Conservation (phyloP, 2,113 vertebrate genomes). For the Toxotes jaculatrix region DNA sequence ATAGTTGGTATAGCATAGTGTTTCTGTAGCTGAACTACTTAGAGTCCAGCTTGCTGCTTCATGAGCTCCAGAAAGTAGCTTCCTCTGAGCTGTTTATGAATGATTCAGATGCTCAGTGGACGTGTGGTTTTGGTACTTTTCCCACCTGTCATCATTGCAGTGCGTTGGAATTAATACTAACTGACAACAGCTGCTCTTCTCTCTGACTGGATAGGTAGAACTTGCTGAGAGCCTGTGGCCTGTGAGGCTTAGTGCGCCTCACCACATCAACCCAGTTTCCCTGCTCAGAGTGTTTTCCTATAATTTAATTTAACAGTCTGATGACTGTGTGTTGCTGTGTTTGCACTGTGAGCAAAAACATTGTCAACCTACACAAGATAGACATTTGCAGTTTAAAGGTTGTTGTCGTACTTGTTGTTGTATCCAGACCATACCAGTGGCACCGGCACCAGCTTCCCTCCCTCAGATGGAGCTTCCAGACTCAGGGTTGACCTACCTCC, state of each 20-base stretch:
- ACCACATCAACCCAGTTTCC: background rate
- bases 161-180: background rate
- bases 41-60: too few relatives aligned
- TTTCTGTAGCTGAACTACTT: too few relatives aligned
- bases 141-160: background rate
- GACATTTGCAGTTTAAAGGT: background rate
- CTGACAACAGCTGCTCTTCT: background rate
- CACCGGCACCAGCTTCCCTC: slow-evolving; percentile 74
- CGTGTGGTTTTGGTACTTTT: background rate
- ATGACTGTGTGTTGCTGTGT: background rate
- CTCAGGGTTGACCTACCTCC: slow-evolving; percentile 89
- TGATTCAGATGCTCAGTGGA: too few relatives aligned
- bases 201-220: too few relatives aligned
- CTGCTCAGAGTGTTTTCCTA: background rate
- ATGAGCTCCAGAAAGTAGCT: too few relatives aligned
- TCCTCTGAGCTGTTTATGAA: too few relatives aligned
- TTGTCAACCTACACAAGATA: background rate
- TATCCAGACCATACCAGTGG: slow-evolving; percentile 85
- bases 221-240: too few relatives aligned
- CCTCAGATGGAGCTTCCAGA: slow-evolving; percentile 89
- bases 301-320: background rate
- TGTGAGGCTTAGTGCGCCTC: too few relatives aligned
- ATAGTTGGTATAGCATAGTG: too few relatives aligned
- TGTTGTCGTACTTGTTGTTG: slow-evolving; percentile 29
- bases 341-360: background rate